phyloP scores from a whole-genome alignment of 2,888 invertebrate genomes.

The Eupithecia tripunctaria region DNA sequence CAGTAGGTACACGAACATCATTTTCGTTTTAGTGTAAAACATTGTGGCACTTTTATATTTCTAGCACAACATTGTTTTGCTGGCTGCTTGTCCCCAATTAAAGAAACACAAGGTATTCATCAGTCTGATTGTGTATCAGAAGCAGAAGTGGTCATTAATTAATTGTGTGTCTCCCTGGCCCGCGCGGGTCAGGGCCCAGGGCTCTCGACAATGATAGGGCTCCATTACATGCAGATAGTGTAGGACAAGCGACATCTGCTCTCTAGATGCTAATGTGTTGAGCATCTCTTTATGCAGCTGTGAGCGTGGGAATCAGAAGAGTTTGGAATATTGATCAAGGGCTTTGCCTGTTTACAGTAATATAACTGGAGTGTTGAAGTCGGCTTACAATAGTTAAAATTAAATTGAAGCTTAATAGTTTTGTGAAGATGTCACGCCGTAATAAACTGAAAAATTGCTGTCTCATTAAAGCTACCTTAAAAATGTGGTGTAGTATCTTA shows the following conservation, averaged over 20 bases:
- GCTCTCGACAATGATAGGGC: not conserved
- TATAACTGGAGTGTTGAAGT: not conserved
- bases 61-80: not conserved
- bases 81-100: not conserved
- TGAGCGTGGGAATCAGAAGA: not conserved
- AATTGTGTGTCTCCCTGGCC: not conserved
- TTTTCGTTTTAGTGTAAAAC: not conserved
- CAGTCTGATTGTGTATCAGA: not conserved
- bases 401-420: too few relatives aligned
- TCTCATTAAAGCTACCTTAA: not conserved
- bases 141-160: not conserved
- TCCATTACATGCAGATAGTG: not conserved
- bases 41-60: not conserved
- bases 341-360: not conserved
- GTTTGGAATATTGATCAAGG: not conserved
- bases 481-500: too few relatives aligned
- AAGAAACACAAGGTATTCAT: not conserved
- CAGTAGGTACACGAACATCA: too few relatives aligned
- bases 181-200: not conserved
- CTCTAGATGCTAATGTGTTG: not conserved
- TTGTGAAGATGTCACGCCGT: not conserved
- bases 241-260: constrained; percentile 1
- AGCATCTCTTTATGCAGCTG: not conserved
- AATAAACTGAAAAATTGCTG: not conserved
- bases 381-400: too few relatives aligned